Percentiles rank a stretch among this genome's conserved stretches.
phyloP scores from a whole-genome alignment of 1,140 invertebrate genomes.

The Drosophila sp. region DNA sequence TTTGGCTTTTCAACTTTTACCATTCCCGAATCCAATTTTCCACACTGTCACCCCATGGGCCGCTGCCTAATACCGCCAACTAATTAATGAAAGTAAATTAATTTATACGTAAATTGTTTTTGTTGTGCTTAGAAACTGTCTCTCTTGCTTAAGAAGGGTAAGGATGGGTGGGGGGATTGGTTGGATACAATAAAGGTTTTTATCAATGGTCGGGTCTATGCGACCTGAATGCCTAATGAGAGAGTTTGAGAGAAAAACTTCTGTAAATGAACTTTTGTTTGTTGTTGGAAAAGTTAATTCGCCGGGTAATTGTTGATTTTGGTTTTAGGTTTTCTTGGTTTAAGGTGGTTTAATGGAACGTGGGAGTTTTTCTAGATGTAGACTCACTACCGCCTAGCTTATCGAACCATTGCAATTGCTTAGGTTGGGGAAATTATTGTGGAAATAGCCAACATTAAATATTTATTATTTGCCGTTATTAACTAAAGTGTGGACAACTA shows the following conservation, averaged over 20 bases:
- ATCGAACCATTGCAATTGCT: neutral
- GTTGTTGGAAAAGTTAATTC: slow-evolving; percentile 42
- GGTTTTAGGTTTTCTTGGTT: slow-evolving; percentile 55
- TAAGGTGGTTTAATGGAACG: slow-evolving; percentile 8
- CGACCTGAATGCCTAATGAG: slow-evolving; percentile 53
- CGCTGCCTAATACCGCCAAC: slow-evolving; percentile 43
- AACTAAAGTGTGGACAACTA: neutral
- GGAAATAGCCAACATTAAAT: neutral
- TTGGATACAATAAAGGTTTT: slow-evolving; percentile 31
- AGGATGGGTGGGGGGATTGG: neutral
- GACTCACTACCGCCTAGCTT: neutral
- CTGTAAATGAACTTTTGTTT: slow-evolving; percentile 15
- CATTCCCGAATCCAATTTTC: slow-evolving; percentile 41
- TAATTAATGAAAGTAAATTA: slow-evolving; percentile 67
- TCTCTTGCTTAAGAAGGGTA: neutral
- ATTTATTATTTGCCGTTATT: neutral
- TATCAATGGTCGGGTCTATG: slow-evolving; percentile 44
- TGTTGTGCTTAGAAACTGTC: slow-evolving; percentile 58
- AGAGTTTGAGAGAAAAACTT: slow-evolving; percentile 13
- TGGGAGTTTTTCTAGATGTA: slow-evolving; percentile 5
- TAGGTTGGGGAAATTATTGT: too few species aligned
- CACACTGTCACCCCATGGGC: slow-evolving; percentile 42
- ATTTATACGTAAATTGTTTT: slow-evolving; percentile 68
- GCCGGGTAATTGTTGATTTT: slow-evolving; percentile 58
- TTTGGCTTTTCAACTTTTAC: slow-evolving; percentile 43